phyloP scores from a whole-genome alignment of 2,113 vertebrate species.

The Poeciliopsis retropinna region DNA sequence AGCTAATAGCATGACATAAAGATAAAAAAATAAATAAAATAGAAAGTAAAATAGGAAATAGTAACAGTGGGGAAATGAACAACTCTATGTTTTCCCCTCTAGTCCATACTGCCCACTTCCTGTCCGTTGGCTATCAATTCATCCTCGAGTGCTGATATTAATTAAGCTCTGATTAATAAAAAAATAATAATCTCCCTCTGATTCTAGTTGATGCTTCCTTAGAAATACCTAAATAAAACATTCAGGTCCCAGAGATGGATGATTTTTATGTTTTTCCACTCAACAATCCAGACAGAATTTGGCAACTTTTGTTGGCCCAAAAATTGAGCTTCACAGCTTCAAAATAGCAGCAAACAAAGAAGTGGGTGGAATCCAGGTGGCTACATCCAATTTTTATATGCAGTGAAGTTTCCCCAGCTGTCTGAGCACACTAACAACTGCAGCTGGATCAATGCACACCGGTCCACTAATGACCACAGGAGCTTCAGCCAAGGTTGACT shows the following conservation, averaged over 20 bases:
- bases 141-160: too few relatives aligned
- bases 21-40: too few relatives aligned
- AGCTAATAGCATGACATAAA: too few relatives aligned
- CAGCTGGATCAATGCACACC: conserved; percentile 1
- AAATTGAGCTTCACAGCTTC: background rate
- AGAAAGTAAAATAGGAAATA: too few relatives aligned
- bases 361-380: background rate
- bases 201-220: background rate
- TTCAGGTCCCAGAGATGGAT: background rate
- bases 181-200: background rate
- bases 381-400: background rate
- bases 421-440: background rate
- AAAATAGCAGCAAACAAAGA: background rate
- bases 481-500: background rate
- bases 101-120: too few relatives aligned
- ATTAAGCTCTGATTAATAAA: background rate
- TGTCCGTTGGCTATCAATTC: too few relatives aligned
- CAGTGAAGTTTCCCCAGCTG: background rate
- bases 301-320: background rate
- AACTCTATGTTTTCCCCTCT: too few relatives aligned
- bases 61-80: too few relatives aligned
- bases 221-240: background rate
- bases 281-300: background rate
- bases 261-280: background rate
- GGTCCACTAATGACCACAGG: background rate